A percentile compares a stretch with the other conserved stretches of the same genome.
Evolutionary conservation across 2,797 vertebrate species (phyloP).

Genomic region (Poecilia wingei): DNA sequence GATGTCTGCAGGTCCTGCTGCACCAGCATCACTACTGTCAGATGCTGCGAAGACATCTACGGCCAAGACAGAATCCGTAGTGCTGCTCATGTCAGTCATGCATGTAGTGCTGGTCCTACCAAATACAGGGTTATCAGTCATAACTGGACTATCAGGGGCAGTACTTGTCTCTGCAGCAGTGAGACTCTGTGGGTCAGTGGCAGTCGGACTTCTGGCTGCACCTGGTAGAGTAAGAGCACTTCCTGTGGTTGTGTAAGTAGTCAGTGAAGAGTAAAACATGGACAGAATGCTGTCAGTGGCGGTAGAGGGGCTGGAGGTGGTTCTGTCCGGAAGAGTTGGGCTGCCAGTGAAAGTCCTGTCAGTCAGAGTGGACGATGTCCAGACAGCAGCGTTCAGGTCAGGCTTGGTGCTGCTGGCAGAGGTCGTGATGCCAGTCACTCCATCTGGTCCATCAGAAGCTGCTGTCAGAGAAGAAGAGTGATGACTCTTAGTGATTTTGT

Average conservation of each 20-base stretch:
- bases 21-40: conserved; percentile 7
- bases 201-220: conserved; percentile 12
- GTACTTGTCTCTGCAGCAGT: conserved; percentile 19
- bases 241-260: conserved; percentile 13
- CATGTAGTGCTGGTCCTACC: conserved; percentile 5
- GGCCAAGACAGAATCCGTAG: background rate
- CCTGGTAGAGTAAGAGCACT: conserved; percentile 15
- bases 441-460: conserved; percentile 60
- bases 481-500: conserved; percentile 47
- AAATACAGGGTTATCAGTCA: background rate
- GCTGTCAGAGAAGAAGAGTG: conserved; percentile 74
- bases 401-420: background rate
- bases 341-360: background rate
- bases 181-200: conserved; percentile 18
- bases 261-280: conserved; percentile 13
- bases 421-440: conserved; percentile 43
- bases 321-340: background rate
- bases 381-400: conserved; percentile 4
- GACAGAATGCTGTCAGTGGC: background rate
- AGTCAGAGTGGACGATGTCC: background rate
- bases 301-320: background rate
- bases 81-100: conserved; percentile 13
- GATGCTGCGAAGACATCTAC: conserved; percentile 18
- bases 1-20: conserved; percentile 16
- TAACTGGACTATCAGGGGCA: background rate